These are phyloP conservation scores for Rallus limicola DNA, from an alignment of 2,113 vertebrate species.

Conservation along the genomic window DNA sequence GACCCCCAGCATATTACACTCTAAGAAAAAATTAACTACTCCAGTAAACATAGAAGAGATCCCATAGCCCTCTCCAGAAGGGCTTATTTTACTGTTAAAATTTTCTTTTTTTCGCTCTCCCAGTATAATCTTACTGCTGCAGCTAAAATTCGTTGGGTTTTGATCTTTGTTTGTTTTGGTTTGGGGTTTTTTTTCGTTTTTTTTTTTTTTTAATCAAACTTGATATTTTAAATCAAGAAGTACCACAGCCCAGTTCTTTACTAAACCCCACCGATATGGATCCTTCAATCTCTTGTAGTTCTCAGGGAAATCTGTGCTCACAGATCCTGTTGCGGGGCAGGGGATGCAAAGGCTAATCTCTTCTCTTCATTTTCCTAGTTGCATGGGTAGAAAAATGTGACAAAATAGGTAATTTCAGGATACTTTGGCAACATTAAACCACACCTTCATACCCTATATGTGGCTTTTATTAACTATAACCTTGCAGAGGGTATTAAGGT, in stretches of 20 bases:
- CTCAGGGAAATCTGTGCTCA: background rate
- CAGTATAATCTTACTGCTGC: background rate
- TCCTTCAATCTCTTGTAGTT: background rate
- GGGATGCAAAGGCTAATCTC: slow-evolving; percentile 2
- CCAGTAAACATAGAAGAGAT: background rate
- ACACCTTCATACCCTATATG: background rate
- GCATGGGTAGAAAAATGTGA: slow-evolving; percentile 4
- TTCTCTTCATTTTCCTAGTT: background rate
- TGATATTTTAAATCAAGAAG: background rate
- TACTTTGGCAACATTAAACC: background rate
- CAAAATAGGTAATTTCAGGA: slow-evolving; percentile 27
- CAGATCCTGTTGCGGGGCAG: slow-evolving; percentile 9
- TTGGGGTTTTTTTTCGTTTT: too few species aligned
- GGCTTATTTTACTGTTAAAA: background rate
- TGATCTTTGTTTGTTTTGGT: background rate
- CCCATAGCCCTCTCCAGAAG: rapidly evolving
- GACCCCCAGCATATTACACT: background rate
- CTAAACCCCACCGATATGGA: background rate
- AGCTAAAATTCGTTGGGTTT: background rate
- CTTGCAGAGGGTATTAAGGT: background rate
- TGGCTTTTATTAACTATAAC: background rate
- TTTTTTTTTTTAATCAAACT: background rate
- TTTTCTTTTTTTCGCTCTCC: background rate
- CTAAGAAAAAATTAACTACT: background rate
- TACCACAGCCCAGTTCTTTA: background rate